These are phyloP conservation scores for Hippoglossus hippoglossus DNA, from an alignment of 2,797 vertebrate genomes.

Conservation along the genomic window DNA sequence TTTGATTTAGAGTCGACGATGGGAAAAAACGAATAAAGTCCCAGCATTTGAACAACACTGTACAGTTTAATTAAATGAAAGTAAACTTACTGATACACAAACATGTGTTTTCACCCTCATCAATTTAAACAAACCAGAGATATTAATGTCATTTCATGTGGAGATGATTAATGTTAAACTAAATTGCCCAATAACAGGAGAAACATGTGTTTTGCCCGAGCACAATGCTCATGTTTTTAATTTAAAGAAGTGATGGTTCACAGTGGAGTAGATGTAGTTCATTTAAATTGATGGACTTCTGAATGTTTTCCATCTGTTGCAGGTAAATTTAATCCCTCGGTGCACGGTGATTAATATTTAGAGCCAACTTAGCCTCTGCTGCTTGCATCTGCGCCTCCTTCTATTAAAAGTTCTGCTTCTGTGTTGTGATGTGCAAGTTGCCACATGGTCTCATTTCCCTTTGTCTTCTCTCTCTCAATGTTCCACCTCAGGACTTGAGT, in stretches of 20 bases:
- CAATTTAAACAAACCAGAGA: slow-evolving; percentile 10
- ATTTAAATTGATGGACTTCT: too few species aligned
- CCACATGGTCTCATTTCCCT: slow-evolving; percentile 69
- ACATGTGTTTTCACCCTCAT: slow-evolving; percentile 16
- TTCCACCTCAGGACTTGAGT: slow-evolving; percentile 79
- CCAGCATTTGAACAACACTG: slow-evolving; percentile 1
- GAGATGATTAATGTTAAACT: not conserved
- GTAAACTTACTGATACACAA: slow-evolving; percentile 2
- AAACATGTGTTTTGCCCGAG: not conserved
- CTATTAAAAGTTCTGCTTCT: slow-evolving; percentile 54
- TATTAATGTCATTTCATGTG: slow-evolving; percentile 5
- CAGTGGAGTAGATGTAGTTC: not conserved
- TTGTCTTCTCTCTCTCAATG: slow-evolving; percentile 77
- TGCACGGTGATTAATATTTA: slow-evolving; percentile 30
- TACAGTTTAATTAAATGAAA: not conserved
- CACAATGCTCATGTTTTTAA: not conserved
- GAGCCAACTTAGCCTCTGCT: slow-evolving; percentile 2
- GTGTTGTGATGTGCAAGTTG: slow-evolving; percentile 59
- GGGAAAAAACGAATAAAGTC: not conserved
- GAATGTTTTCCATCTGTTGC: slow-evolving; percentile 10
- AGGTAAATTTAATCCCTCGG: slow-evolving; percentile 10
- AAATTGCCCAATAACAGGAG: not conserved
- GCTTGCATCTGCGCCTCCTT: slow-evolving; percentile 28
- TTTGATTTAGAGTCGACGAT: not conserved
- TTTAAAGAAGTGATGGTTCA: not conserved